Base-by-base conservation (phyloP, 2,113 vertebrate species). In the Tiliqua scincoides region DNA sequence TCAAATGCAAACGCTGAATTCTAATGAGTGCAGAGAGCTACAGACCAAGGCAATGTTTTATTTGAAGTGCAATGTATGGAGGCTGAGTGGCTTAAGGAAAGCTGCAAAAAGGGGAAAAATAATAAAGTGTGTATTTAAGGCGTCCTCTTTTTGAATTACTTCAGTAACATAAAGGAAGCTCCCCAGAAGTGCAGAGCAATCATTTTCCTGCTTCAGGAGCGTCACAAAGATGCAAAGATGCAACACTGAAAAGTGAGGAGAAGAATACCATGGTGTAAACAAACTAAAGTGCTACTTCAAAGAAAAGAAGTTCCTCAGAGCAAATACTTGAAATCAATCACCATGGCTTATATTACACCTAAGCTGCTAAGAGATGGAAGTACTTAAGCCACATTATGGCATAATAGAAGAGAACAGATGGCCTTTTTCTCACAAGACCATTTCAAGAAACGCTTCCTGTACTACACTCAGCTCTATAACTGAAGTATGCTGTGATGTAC, bases 121-220 rank as follows among this genome's bases (percentile, higher is more conserved):
- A 90, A 83, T 82, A 81, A 86, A 88, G 89, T 89, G 92, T 87
- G 91, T 84, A 88, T 91, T 94, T 93, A 78, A 87, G 93, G 70
- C 85, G 43, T 82, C 76, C 82, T 84, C 90, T 70, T 83, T 95
- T 92, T 87, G 91, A 90, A 88, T 92, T 48, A 71, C 57, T 80
- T 92, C 73, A 85, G 63, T 62, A 89, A 85, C 90, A 91, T 85
- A 84, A 90, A 40, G 17, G 88, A 73, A 89, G 32, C 61, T 91
- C 87, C 83, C 0, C 68, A 67, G 30, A 68, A 78, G 17, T 30
- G 18, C 48, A 70, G 12, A 40, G 74, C 18, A 30, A 27, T 68
- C 27, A 78, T 57, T 62, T 62, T 4, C 48, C 15, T 52, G 17
- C 63, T 70, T 21, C 40, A n/a, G 10, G 54, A 59, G 6, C 71